Evolutionary conservation across 64 coral and sea anemone genomes (phyloP).

Genomic region (Montipora foliosa): DNA sequence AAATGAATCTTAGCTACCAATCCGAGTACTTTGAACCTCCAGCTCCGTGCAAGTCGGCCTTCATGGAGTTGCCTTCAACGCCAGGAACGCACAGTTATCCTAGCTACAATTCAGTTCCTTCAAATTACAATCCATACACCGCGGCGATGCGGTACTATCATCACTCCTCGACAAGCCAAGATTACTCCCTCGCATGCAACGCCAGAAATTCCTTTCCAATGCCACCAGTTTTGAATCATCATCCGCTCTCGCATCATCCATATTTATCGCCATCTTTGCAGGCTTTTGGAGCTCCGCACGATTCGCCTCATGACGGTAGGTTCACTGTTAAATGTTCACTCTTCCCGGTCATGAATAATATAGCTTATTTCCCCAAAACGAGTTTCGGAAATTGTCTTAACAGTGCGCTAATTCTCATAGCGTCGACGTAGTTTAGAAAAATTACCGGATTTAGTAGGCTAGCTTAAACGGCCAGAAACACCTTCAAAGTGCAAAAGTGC

Average conservation of each 20-base stretch:
- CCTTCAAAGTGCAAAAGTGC: slow-evolving; percentile 16
- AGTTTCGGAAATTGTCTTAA: neutral
- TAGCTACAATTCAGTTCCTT: slow-evolving; percentile 82
- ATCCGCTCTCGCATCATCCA: slow-evolving; percentile 88
- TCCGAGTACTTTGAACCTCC: slow-evolving; percentile 77
- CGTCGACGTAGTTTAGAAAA: neutral
- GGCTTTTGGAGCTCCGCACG: slow-evolving; percentile 70
- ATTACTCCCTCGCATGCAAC: slow-evolving; percentile 84
- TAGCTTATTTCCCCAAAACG: neutral
- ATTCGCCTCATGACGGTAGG: slow-evolving; percentile 85
- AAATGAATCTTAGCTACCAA: slow-evolving; percentile 91
- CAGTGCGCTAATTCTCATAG: neutral
- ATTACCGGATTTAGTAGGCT: slow-evolving; percentile 11
- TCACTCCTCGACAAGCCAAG: slow-evolving; percentile 63
- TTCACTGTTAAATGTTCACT: neutral
- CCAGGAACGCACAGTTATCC: slow-evolving; percentile 84
- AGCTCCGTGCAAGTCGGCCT: slow-evolving; percentile 88
- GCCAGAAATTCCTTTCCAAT: slow-evolving; percentile 87
- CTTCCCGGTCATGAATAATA: too few relatives aligned
- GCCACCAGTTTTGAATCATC: slow-evolving; percentile 85
- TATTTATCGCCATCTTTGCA: slow-evolving; percentile 81
- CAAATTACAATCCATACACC: slow-evolving; percentile 88
- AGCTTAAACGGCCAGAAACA: neutral
- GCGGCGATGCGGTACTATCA: slow-evolving; percentile 81
- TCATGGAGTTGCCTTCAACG: slow-evolving; percentile 96